These are phyloP conservation scores for Brachionus manjavacas DNA, from an alignment of 1,140 invertebrate genomes.

Conservation along the genomic window DNA sequence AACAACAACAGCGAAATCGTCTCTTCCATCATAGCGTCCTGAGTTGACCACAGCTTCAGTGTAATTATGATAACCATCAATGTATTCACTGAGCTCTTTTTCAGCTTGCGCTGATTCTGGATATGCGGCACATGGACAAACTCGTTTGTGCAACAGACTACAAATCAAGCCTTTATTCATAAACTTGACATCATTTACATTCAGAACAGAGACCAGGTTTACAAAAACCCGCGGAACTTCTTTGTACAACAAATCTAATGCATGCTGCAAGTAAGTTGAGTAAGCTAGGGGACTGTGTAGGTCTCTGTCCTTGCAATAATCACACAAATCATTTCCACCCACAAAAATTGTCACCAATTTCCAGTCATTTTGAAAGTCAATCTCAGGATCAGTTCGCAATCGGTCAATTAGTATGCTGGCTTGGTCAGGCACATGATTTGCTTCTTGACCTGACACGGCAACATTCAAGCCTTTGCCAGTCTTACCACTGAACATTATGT, in stretches of 20 bases:
- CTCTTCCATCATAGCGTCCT: slow-evolving; percentile 59
- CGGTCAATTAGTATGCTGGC: slow-evolving; percentile 66
- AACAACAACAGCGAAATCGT: slow-evolving; percentile 65
- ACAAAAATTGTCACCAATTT: slow-evolving; percentile 75
- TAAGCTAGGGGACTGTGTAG: neutral
- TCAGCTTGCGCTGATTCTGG: slow-evolving; percentile 16
- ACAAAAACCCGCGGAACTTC: slow-evolving; percentile 35
- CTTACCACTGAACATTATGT: slow-evolving; percentile 41
- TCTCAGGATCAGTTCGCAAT: slow-evolving; percentile 63
- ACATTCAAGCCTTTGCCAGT: slow-evolving; percentile 48
- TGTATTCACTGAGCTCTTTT: neutral
- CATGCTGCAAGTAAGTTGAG: slow-evolving; percentile 6
- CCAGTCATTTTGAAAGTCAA: slow-evolving; percentile 62
- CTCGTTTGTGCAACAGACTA: neutral
- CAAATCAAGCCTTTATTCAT: slow-evolving; percentile 34
- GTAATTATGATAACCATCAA: slow-evolving; percentile 46
- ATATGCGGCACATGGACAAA: slow-evolving; percentile 41
- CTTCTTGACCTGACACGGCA: slow-evolving; percentile 50
- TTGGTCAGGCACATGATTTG: slow-evolving; percentile 65
- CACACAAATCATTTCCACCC: slow-evolving; percentile 75
- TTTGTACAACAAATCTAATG: slow-evolving; percentile 31
- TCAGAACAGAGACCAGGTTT: slow-evolving; percentile 37
- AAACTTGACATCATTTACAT: slow-evolving; percentile 17
- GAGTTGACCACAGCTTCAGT: slow-evolving; percentile 47
- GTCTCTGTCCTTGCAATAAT: slow-evolving; percentile 61